Base-by-base conservation (phyloP, 2,888 invertebrate genomes). In the Balanococcus diminutus region DNA sequence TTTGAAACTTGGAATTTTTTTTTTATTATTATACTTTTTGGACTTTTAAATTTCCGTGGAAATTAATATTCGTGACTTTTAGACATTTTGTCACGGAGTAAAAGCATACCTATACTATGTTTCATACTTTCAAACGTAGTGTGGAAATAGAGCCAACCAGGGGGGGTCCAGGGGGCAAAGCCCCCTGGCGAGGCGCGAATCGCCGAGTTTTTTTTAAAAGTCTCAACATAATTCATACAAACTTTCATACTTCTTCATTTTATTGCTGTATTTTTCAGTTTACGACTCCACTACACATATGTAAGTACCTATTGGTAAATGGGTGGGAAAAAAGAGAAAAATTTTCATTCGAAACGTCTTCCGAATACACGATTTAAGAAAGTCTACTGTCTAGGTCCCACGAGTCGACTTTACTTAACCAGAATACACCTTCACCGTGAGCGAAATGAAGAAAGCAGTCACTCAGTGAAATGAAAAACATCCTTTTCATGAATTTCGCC, bases 401-500 rank as follows among this genome's bases (percentile, higher is more conserved):
- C 9, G n/a, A n/a, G 56, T 56, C 22, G 56, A 56, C n/a, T 56
- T 56, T 56, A 56, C 56, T 56, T 11, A 11, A 22, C 22, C n/a
- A 5, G 16, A 42, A 42, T 42, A 36, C 36, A 42, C 11, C 42
- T 42, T 14, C 14, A n/a, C n/a, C n/a, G 36, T 51, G 19, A 51
- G 51, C 19, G n/a, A n/a, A n/a, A n/a, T n/a, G n/a, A n/a, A n/a
- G n/a, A n/a, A 51, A 5, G n/a, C 19, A 67, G 61, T 67, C 28
- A 67, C 61, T 67, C 61, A 67, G 61, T 67, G 61, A 67, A 67
- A 67, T 67, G 61, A 67, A 28, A 67, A 67, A 67, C 61, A 67
- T 67, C 3, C 61, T 67, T 67, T 67, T 67, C 25, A 67, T 67
- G 28, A 67, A 67, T 25, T 67, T 56, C 56, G 22, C 8, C 56